Evolutionary conservation across 2,888 invertebrate genomes (phyloP).

Genomic region (Tortricodes alternella): DNA sequence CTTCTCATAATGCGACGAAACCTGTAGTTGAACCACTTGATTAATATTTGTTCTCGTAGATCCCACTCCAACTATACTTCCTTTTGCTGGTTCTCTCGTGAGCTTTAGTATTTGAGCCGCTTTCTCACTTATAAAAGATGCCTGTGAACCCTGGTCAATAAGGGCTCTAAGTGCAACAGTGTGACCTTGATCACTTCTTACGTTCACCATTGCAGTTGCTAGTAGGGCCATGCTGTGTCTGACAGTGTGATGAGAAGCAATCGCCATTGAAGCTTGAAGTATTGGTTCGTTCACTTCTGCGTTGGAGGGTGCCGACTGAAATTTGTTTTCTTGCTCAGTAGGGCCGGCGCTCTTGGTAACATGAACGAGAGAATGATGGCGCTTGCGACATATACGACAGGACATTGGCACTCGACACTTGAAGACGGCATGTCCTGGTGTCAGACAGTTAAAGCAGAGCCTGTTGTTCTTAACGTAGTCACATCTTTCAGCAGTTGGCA

Average conservation of each 20-base stretch:
- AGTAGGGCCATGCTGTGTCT: not conserved
- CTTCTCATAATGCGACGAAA: not conserved
- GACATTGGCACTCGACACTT: not conserved
- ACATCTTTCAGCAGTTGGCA: not conserved
- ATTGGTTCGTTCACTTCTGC: not conserved
- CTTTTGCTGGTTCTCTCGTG: not conserved
- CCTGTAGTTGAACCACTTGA: not conserved
- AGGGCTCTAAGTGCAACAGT: slow-evolving; percentile 5
- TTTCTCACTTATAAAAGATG: slow-evolving; percentile 9
- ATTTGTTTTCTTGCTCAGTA: not conserved
- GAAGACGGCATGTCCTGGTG: slow-evolving; percentile 6
- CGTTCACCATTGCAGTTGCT: slow-evolving; percentile 9
- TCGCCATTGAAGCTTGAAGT: not conserved
- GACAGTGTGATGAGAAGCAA: slow-evolving; percentile 1
- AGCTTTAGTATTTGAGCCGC: slow-evolving; percentile 7
- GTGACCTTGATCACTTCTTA: slow-evolving; percentile 2
- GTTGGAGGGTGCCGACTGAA: not conserved
- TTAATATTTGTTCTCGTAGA: slow-evolving; percentile 6
- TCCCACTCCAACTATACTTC: slow-evolving; percentile 10
- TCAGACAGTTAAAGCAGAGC: slow-evolving; percentile 6
- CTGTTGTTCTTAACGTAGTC: not conserved
- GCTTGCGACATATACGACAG: slow-evolving; percentile 8
- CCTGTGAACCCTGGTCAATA: slow-evolving; percentile 12
- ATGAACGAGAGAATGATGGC: slow-evolving; percentile 13
- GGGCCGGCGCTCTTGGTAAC: not conserved